A percentile compares a stretch with the other conserved stretches of the same genome.
phyloP scores from a whole-genome alignment of 2,113 vertebrate genomes.

The Gulo gulo region DNA sequence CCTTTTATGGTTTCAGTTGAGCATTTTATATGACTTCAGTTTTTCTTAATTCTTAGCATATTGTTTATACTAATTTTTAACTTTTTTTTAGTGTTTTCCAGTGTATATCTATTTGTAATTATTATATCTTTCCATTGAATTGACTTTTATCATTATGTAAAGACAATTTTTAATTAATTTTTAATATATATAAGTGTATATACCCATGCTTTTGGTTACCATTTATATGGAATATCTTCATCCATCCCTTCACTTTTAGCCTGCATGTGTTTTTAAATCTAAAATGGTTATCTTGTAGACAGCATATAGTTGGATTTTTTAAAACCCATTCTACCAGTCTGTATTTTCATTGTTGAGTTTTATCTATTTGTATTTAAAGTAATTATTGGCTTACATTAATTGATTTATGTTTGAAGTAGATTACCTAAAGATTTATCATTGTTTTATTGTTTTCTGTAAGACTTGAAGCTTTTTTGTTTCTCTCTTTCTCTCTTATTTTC shows the following conservation, averaged over 20 bases:
- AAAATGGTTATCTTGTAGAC: not conserved
- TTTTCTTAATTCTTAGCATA: not conserved
- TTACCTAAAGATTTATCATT: not conserved
- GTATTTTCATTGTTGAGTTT: not conserved
- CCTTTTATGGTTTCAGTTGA: not conserved
- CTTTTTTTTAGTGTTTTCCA: not conserved
- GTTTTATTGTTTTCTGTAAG: not conserved
- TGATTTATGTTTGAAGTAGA: not conserved
- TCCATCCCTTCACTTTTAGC: not conserved
- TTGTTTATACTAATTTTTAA: not conserved
- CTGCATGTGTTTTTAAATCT: not conserved
- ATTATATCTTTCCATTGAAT: not conserved
- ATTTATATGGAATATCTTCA: not conserved
- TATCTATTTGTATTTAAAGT: not conserved
- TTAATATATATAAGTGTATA: not conserved
- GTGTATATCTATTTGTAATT: not conserved
- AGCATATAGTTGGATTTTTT: not conserved
- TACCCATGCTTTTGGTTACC: not conserved
- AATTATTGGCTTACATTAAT: not conserved
- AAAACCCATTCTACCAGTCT: not conserved
- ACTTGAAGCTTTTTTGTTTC: not conserved
- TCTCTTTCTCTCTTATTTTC: not conserved
- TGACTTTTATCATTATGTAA: not conserved
- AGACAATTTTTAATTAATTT: not conserved
- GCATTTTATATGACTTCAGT: not conserved